phyloP scores from a whole-genome alignment of 2,797 vertebrate species.

The Alcedo atthis region DNA sequence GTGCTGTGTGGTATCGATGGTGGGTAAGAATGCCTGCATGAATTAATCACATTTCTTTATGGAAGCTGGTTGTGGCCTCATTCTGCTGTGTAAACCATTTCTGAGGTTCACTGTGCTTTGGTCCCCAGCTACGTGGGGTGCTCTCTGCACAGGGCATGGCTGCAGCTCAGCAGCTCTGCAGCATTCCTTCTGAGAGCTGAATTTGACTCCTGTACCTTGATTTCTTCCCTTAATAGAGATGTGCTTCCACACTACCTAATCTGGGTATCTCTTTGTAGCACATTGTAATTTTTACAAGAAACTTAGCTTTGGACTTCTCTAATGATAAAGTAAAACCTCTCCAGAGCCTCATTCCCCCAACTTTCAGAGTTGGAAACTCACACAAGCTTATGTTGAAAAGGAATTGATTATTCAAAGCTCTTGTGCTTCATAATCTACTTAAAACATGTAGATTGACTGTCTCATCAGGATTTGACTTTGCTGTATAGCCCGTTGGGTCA shows the following conservation, averaged over 20 bases:
- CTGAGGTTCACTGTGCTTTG: not conserved
- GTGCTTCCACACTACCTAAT: not conserved
- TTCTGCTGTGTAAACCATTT: not conserved
- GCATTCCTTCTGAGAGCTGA: not conserved
- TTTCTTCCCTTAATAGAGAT: conserved; percentile 29
- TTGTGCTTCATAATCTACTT: conserved; percentile 65
- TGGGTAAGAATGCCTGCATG: not conserved
- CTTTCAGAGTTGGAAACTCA: conserved; percentile 51
- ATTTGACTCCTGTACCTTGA: not conserved
- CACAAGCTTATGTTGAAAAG: conserved; percentile 51
- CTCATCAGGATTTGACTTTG: conserved; percentile 60
- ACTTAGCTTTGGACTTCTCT: conserved; percentile 37
- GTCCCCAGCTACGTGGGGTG: not conserved
- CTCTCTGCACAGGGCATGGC: not conserved
- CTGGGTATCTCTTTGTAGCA: conserved; percentile 15
- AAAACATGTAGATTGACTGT: conserved; percentile 58
- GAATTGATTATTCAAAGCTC: conserved; percentile 65
- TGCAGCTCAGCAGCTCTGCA: not conserved
- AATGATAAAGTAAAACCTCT: conserved; percentile 65
- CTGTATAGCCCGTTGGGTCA: not conserved
- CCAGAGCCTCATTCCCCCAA: conserved; percentile 40
- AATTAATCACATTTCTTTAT: not conserved
- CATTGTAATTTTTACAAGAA: conserved; percentile 34
- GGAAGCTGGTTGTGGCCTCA: not conserved
- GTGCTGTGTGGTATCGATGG: not conserved